Base-by-base conservation (phyloP, 2,113 vertebrate genomes). In the Barnardius zonarius region DNA sequence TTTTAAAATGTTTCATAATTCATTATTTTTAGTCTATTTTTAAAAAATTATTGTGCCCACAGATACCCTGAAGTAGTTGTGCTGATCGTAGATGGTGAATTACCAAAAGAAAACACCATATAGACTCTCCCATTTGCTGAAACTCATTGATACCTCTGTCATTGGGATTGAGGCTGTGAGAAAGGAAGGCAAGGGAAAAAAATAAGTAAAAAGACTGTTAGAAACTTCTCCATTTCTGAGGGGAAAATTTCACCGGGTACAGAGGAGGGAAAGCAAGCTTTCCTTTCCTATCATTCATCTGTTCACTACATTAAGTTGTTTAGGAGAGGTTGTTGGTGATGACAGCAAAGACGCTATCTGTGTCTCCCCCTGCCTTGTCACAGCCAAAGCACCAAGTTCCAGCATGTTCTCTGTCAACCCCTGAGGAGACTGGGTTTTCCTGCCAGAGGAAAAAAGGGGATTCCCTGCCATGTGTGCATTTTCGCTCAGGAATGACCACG, bases 1-100 rank as follows among this genome's bases (percentile, higher is more conserved):
- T 86, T 98, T 98, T 97, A 86, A 98, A 97, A 94, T 95, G 95
- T 91, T 98, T 94, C 93, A 97, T 97, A 97, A 97, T 97, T 98
- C 74, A 97, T 94, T 93, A 78, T 77, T 61, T 93, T 93, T 95
- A 93, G 95, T 96, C 92, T 96, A 63, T 83, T 94, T 64, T 74
- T 8, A 20, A 79, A 88, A 67, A 94, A 90, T 68, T 3, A 0
- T 72, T 80, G 64, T 86, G 61, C 54, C 63, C 77, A 44, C 13
- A 66, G 33, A 66, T 85, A 74, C 17, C 73, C 35, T 90, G 55
- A 85, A 83, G 20, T 66, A 86, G 25, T 74, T 88, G 23, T 30
- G 31, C 89, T 95, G 66, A 69, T 84, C 14, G 14, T 41, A 68
- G 14, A 37, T 63, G 18, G 54, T 1, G 9, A 92, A 43, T 83